Evolutionary conservation across 2,113 vertebrate genomes (phyloP).

Genomic region (Larimichthys polyactis): DNA sequence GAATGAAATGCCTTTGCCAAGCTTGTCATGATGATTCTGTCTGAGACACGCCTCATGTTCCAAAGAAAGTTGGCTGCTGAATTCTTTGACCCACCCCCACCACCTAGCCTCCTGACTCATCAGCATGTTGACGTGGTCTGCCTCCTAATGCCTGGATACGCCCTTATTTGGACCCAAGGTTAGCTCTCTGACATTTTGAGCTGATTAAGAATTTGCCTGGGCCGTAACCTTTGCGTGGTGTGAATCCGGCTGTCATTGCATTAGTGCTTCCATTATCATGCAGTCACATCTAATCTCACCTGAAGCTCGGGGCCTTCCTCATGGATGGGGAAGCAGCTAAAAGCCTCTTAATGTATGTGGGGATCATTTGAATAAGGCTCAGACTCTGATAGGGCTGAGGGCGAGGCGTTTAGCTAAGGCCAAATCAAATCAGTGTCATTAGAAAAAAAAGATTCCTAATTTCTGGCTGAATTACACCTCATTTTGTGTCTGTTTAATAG

Average conservation of each 20-base stretch:
- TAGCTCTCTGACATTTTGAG: constrained; percentile 81
- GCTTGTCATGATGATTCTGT: neutral
- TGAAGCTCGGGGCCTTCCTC: constrained; percentile 53
- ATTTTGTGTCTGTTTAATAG: constrained; percentile 41
- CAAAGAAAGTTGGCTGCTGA: constrained; percentile 48
- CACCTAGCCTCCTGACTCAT: constrained; percentile 23
- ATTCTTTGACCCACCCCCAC: neutral
- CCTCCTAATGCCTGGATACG: constrained; percentile 57
- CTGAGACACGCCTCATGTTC: constrained; percentile 24
- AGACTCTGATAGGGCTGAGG: constrained; percentile 40
- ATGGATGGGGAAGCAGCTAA: constrained; percentile 51
- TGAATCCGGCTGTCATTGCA: constrained; percentile 75
- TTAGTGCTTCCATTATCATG: constrained; percentile 83
- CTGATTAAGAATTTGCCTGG: constrained; percentile 80
- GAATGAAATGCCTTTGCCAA: neutral
- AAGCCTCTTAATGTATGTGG: constrained; percentile 70
- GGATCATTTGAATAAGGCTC: constrained; percentile 63
- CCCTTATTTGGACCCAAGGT: constrained; percentile 76
- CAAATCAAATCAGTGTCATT: constrained; percentile 60
- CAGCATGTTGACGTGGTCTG: constrained; percentile 49
- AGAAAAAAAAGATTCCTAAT: constrained; percentile 32
- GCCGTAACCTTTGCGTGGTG: constrained; percentile 76
- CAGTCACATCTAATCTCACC: constrained; percentile 82
- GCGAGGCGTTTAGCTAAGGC: constrained; percentile 48
- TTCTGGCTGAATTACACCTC: constrained; percentile 41